These are phyloP conservation scores for Acrocephalus scirpaceus DNA, from an alignment of 2,797 vertebrate genomes.

Conservation along the genomic window DNA sequence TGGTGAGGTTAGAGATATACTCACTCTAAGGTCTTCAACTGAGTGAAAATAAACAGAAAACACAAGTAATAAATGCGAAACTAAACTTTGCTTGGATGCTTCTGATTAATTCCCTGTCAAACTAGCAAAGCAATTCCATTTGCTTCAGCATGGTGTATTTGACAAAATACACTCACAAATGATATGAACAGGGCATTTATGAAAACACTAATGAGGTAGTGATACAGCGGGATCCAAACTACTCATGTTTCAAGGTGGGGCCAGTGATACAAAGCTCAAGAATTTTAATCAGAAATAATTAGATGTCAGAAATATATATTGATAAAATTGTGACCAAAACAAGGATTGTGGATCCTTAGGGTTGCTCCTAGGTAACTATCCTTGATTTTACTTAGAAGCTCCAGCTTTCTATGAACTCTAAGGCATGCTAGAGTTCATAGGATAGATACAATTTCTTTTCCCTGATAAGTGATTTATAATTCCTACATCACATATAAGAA, in stretches of 20 bases:
- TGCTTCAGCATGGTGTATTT: neutral
- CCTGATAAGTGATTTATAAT: neutral
- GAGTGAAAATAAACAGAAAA: neutral
- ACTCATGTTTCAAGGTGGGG: neutral
- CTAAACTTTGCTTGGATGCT: neutral
- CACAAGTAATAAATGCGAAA: neutral
- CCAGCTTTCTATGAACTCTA: neutral
- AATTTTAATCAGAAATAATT: neutral
- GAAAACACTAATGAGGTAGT: neutral
- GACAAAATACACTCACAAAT: neutral
- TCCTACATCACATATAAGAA: neutral
- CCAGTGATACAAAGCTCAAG: neutral
- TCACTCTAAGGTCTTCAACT: neutral
- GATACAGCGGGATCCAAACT: rapidly evolving
- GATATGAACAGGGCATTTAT: neutral
- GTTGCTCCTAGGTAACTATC: neutral
- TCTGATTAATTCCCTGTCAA: neutral
- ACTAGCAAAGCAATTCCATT: neutral
- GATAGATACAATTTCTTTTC: neutral
- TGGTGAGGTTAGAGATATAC: neutral
- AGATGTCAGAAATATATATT: neutral
- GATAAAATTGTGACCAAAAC: neutral
- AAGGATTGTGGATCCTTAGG: neutral
- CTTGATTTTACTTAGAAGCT: neutral
- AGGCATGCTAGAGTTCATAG: neutral